These are phyloP conservation scores for Carposina sasakii DNA, from an alignment of 1,140 invertebrate genomes.

Conservation along the genomic window DNA sequence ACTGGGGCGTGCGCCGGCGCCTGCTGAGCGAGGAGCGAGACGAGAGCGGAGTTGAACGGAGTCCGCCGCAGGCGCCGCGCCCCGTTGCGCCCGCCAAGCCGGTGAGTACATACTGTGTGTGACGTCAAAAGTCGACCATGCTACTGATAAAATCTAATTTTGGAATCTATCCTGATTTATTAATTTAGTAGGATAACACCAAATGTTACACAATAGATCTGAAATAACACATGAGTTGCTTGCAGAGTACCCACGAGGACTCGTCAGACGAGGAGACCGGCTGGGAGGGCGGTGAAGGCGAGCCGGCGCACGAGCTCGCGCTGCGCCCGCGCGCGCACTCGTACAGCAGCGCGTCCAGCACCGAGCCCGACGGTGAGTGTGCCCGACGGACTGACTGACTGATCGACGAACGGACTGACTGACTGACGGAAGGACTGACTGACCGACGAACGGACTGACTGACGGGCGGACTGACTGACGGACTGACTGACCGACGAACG, in stretches of 20 bases:
- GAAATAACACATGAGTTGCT: background rate
- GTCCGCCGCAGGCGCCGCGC: constrained; percentile 30
- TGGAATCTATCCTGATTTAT: too few species aligned
- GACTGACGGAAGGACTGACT: too few species aligned
- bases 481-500: too few species aligned
- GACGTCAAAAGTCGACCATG: background rate
- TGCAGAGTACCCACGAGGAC: constrained; percentile 75
- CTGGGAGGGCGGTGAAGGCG: constrained; percentile 77
- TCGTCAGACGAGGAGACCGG: constrained; percentile 93
- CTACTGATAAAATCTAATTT: too few species aligned
- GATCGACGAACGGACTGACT: too few species aligned
- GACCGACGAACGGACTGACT: too few species aligned
- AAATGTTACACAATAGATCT: too few species aligned
- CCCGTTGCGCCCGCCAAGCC: constrained; percentile 28
- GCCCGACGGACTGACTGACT: too few species aligned
- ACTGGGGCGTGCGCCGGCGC: constrained; percentile 93
- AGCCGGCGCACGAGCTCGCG: constrained; percentile 28
- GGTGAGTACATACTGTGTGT: constrained; percentile 19
- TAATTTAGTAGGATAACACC: too few species aligned
- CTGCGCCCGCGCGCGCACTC: constrained; percentile 50
- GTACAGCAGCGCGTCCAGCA: constrained; percentile 83
- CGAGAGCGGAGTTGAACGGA: constrained; percentile 69
- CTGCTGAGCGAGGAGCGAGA: constrained; percentile 83
- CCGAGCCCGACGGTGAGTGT: constrained; percentile 46
- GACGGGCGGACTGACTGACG: too few species aligned